Base-by-base conservation (phyloP, 2,113 vertebrate species). In the Desmodus rotundus region DNA sequence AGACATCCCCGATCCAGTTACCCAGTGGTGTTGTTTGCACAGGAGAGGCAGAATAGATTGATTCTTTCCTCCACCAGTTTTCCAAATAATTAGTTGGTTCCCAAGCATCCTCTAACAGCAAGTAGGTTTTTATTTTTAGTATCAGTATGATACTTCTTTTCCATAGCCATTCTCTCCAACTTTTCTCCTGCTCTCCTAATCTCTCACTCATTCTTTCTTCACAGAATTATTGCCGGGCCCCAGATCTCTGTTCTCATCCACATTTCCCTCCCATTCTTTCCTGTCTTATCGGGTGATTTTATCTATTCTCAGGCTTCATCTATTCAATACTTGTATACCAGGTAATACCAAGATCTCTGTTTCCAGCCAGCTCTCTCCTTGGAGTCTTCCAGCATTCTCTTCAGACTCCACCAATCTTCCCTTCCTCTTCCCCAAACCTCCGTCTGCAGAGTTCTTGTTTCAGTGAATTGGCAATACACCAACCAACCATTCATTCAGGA, bases 201-300 rank as follows among this genome's bases (percentile, higher is more conserved):
- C 14, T 70, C 3, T 65, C 45, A 31, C 16, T 63, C 36, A n/a
- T 89, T 88, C 85, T 19, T 93, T 38, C 56, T 54, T 83, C 73
- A 54, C 56, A 22, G 85, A 63, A 22, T 82, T 20, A 41, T 43
- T n/a, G 28, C 85, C 31, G 15, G 68, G 43, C 67, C 68, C 86
- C 56, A 63, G 95, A 20, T 67, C 58, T 86, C 47, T 97, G 58
- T 61, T 96, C 94, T 93, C 47, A 22, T 94, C 91, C 92, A 61
- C 96, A 61, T 58, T 58, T 36, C 36, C n/a, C 52, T n/a, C 76
- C 1, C 43, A 54, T 54, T 63, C 31, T 80, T 15, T 43, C 28
- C 38, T 43, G 8, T 72, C 36, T 45, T 28, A 4, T 65, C 82
- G 22, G 68, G 28, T 24, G 22, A 31, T 45, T 63, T 54, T 36